Evolutionary conservation across 2,797 vertebrate species (phyloP), one percentile per base, ranked within the genome.

Genomic region (Aldrovandia affinis): DNA sequence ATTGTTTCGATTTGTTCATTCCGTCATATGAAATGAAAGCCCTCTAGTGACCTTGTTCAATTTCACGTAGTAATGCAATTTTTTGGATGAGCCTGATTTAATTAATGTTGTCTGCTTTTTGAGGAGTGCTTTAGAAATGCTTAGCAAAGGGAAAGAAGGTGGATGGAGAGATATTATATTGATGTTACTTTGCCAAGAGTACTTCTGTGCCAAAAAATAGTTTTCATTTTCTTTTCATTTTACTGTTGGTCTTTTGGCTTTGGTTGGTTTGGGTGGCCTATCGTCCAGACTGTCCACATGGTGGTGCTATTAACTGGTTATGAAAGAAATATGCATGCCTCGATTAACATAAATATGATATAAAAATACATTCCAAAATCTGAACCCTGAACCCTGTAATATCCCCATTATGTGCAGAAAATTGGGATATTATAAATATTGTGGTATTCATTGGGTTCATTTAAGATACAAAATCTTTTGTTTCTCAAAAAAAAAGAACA

Each of bases 281-380:
- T 75, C 50, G 57, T 75, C 82, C 8, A n/a, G 57, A 59, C 82
- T 86, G 70, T 54, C 87, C 88, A 87, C 85, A 61, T 77, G 86
- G 36, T 86, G 85, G 86, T 61, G 83, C 52, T 83, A 57, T 68
- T 77, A 52, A 77, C 57, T 50, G 18, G 2, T 42, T 47, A 44
- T 15, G 47, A 79, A 30, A n/a, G 6, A 80, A 44, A 50, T 3
- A 65, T n/a, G n/a, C 20, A 28, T 3, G 39, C 36, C 7, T 42
- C 25, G 10, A 15, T 18, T n/a, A 77, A 28, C 54, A 75, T 44
- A 44, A 42, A 28, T 77, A 30, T 47, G 6, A 33, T 78, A 39
- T 75, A 59, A 57, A 57, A 54, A 70, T 42, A 59, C 25, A 33
- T 77, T 83, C 15, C 28, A 36, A 47, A 77, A 77, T 47, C 73